Evolutionary conservation across 2,888 invertebrate species (phyloP), one percentile per base, ranked within the genome.

Genomic region (Drosophila pegasa): DNA sequence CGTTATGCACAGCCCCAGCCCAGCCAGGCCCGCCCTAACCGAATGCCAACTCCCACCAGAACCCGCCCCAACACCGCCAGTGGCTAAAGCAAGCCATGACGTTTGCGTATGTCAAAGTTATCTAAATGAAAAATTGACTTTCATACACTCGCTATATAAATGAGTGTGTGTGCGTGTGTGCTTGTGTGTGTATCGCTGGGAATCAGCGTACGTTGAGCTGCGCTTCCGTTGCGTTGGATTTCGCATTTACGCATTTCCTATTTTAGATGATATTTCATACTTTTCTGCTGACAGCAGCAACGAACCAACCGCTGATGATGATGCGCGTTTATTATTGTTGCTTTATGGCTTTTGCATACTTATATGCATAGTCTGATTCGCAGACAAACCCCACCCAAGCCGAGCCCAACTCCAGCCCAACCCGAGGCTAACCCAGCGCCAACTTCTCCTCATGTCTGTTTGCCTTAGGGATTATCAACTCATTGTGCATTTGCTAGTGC

Each of bases 181-280:
- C 47, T 35, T 45, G 16, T 59, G 38, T 25, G 29, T 33, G 43
- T 38, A 16, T 55, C 60, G 56, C 61, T 71, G 64, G 63, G 58
- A 83, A 75, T 88, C 77, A 82, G 74, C 76, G 35, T 72, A 61
- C 85, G 58, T 66, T 63, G 74, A 71, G 73, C 67, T 81, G 71
- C 80, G 87, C 73, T 85, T 85, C 84, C 84, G 84, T 85, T 85
- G 83, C 79, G 83, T 86, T 75, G 88, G 54, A 79, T 86, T 88
- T 86, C 87, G 73, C 86, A 88, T 84, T 88, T 86, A 84, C 84
- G 84, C 84, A 88, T 84, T 84, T 85, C 85, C 85, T 77, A 83
- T 85, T 85, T 88, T 87, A 87, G 88, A 88, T 87, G 88, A 88
- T 83, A 83, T 83, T 83, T 83, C 83, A 87, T 83, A 83, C 83